Evolutionary conservation across 2,113 vertebrate genomes (phyloP).

Genomic region (Sylvicapra grimmia): DNA sequence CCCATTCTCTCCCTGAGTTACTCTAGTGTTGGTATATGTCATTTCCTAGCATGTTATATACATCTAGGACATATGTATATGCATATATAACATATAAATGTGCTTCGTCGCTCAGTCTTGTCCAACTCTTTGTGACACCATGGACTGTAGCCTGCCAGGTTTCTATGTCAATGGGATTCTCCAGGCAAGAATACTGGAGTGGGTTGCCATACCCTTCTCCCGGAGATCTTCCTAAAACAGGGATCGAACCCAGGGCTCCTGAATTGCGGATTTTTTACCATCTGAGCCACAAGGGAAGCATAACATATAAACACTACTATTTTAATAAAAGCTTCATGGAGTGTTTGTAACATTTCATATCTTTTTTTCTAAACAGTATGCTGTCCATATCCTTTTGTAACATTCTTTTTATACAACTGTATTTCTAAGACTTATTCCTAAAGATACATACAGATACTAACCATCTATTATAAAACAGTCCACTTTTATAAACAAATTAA

Average conservation of each 20-base stretch:
- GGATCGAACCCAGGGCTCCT: not conserved
- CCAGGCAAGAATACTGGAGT: not conserved
- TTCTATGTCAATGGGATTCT: not conserved
- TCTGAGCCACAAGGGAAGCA: not conserved
- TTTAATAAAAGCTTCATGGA: not conserved
- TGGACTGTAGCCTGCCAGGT: not conserved
- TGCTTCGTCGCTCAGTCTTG: not conserved
- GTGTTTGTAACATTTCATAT: not conserved
- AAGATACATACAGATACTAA: not conserved
- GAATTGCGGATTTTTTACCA: not conserved
- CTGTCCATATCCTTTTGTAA: not conserved
- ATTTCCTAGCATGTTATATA: not conserved
- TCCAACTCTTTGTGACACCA: not conserved
- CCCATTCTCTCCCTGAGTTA: not conserved
- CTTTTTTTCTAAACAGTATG: not conserved
- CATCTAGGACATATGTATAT: not conserved
- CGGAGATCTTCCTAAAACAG: not conserved
- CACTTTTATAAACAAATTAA: conserved; percentile 1
- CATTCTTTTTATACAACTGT: not conserved
- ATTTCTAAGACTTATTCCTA: not conserved
- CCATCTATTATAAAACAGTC: not conserved
- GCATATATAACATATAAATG: not conserved
- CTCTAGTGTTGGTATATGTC: not conserved
- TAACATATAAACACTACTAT: not conserved
- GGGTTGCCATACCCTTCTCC: not conserved